Base-by-base conservation (phyloP, 92 coral and sea anemone species). In the Actinostola sp. region DNA sequence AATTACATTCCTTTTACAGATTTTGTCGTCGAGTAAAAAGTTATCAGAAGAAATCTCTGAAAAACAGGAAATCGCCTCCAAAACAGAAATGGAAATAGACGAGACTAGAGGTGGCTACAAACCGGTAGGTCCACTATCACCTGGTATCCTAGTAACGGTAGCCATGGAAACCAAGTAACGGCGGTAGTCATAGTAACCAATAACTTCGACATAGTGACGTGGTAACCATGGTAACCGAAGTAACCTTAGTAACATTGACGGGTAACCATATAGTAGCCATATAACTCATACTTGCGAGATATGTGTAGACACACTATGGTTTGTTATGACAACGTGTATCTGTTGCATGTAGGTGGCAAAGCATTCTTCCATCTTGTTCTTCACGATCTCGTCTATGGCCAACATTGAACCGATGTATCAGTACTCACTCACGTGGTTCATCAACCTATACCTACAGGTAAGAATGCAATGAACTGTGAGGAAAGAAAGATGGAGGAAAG, bases 321-420 rank as follows among this genome's bases (percentile, higher is more conserved):
- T n/a, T n/a, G n/a, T n/a, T n/a, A n/a, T n/a, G n/a, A n/a, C n/a
- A n/a, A n/a, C n/a, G n/a, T n/a, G n/a, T n/a, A n/a, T n/a, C n/a
- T n/a, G n/a, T 41, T n/a, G n/a, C n/a, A 57, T 44, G 30, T 69
- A 90, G 97, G 97, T 93, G 16, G 98, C 98, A 6, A 79, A 85
- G 38, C 98, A 93, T 78, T 93, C 98, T 34, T 89, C 96, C 31
- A 93, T 93, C 66, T 76, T 94, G 89, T 94, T 94, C 72, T 94
- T 94, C 68, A 81, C 97, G 12, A 84, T 91, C 68, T 91, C 97
- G 19, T 91, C 91, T 51, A 77, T 94, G 83, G 95, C 98, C 55
- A 94, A 94, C 86, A 94, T 94, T 46, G 98, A 94, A 46, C 98
- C 97, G 0, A 94, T 94, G 98, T 94, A 94, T 50, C 98, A 91